Evolutionary conservation across 2,797 vertebrate genomes (phyloP).

Genomic region (Poeciliopsis gracilis): DNA sequence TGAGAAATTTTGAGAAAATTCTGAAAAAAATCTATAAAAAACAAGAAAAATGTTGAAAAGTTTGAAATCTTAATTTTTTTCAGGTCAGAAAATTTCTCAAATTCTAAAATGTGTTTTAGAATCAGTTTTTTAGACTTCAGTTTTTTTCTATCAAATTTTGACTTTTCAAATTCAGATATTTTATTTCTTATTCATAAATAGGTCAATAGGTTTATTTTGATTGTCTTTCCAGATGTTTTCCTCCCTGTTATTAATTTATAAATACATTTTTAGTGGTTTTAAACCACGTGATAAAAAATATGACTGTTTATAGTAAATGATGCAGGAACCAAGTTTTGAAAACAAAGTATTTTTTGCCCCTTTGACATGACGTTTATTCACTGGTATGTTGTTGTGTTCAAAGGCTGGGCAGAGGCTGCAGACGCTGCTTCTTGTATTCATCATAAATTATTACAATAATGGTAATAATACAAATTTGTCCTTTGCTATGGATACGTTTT

Average conservation of each 20-base stretch:
- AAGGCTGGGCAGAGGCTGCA: conserved; percentile 5
- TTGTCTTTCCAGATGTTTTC: background rate
- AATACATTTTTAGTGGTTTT: background rate
- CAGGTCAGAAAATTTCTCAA: too few relatives aligned
- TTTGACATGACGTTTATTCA: background rate
- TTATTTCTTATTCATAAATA: too few relatives aligned
- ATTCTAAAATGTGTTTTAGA: too few relatives aligned
- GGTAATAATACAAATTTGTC: conserved; percentile 9
- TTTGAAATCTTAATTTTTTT: too few relatives aligned
- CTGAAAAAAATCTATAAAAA: too few relatives aligned
- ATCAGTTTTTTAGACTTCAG: too few relatives aligned
- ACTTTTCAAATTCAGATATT: too few relatives aligned
- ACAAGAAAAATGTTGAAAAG: too few relatives aligned
- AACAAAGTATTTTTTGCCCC: background rate
- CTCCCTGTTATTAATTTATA: background rate
- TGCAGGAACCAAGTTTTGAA: background rate
- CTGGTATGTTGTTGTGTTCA: conserved; percentile 25
- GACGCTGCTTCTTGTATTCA: conserved; percentile 8
- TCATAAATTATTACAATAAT: conserved; percentile 4
- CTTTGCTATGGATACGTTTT: background rate
- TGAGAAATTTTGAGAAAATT: too few relatives aligned
- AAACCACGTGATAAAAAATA: background rate
- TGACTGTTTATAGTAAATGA: background rate
- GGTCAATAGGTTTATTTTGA: background rate
- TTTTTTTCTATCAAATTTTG: too few relatives aligned